Evolutionary conservation across 1,140 invertebrate species (phyloP), one percentile per base, ranked within the genome.

Genomic region (Mercenaria mercenaria): DNA sequence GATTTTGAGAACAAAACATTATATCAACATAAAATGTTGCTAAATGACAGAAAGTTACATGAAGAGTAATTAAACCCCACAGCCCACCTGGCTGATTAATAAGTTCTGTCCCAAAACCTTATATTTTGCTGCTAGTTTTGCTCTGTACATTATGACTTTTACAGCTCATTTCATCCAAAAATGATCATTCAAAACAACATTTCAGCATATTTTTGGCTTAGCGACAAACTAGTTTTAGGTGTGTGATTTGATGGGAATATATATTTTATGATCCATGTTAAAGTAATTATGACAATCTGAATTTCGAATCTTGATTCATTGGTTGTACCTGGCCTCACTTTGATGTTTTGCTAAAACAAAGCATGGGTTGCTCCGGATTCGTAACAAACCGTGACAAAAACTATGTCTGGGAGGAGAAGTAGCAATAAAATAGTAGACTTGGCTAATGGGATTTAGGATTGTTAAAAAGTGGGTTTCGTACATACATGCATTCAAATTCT

Each of bases 51-150:
- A 72, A 20, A 41, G 34, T n/a, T 50, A 29, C n/a, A 29, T 50
- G 23, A 37, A 79, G 56, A 52, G n/a, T 56, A 79, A 79, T 79
- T 79, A 34, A 79, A 39, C 50, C 76, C 6, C 18, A 23, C 43
- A 72, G 37, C 76, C n/a, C 76, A 79, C 76, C 76, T 79, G 76
- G 76, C 32, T 79, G 47, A 79, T 79, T 79, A 56, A 79, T 79
- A 34, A 2, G 50, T 4, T 32, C 32, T 34, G 47, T 50, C 47
- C 37, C 76, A 1, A 50, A 32, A 56, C 56, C 18, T 37, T 79
- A 79, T 56, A 37, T 37, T 52, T 79, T 79, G n/a, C 50, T 37
- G 15, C 47, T 56, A 39, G 11, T 56, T 79, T 52, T 37, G 29
- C 20, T 34, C 1, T 4, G 1, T 50, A 79, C 6, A 18, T 37